Evolutionary conservation across 2,888 invertebrate species (phyloP).

Genomic region (Carabus problematicus): DNA sequence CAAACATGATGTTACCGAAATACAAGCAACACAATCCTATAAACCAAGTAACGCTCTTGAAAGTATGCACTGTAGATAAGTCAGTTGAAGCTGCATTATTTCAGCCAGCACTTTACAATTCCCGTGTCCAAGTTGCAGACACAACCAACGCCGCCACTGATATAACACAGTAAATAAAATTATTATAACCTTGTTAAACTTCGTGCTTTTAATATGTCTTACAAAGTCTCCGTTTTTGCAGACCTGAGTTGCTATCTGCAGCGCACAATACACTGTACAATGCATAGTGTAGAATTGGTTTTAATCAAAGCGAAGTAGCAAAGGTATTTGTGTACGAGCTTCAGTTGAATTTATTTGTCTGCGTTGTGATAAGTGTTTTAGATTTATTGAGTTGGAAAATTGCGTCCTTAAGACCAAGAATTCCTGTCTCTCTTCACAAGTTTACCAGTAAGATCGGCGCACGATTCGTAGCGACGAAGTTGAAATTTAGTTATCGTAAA

Average conservation of each 20-base stretch:
- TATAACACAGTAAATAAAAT: neutral
- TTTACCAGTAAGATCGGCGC: neutral
- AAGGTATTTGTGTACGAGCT: neutral
- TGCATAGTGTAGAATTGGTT: slow-evolving; percentile 3
- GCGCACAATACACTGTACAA: neutral
- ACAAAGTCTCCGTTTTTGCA: neutral
- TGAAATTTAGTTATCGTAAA: slow-evolving; percentile 10
- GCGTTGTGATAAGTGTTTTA: slow-evolving; percentile 5
- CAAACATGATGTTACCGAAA: no score
- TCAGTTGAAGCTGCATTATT: no score
- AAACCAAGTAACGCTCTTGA: no score
- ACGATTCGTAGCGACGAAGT: neutral
- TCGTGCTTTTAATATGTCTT: neutral
- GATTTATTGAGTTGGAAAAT: slow-evolving; percentile 8
- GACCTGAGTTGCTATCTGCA: neutral
- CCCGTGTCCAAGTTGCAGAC: no score
- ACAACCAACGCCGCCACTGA: neutral
- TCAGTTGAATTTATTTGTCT: slow-evolving; percentile 19
- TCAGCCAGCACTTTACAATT: no score
- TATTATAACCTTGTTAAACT: slow-evolving; percentile 5
- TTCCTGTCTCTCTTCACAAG: no score
- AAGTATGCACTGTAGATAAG: no score
- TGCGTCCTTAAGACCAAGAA: slow-evolving; percentile 3
- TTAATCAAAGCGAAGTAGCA: slow-evolving; percentile 3
- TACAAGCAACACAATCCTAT: no score